A percentile compares a stretch with the other conserved stretches of the same genome.
Conservation (phyloP, 2,888 invertebrate species). For the Mylabris sibirica region DNA sequence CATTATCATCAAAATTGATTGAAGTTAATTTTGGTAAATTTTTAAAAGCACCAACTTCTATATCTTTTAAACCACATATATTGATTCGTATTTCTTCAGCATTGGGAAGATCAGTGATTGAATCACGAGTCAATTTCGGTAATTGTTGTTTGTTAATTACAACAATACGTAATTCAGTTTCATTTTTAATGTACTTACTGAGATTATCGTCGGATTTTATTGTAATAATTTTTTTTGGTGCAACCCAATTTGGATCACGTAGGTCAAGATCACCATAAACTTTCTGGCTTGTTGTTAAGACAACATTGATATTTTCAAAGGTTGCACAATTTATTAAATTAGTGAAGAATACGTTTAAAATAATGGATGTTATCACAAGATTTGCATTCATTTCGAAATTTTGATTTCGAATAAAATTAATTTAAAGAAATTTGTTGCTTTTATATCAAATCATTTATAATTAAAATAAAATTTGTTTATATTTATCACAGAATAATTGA, state of each 20-base stretch:
- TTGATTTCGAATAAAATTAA: background rate
- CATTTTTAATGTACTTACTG: background rate
- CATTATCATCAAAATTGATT: background rate
- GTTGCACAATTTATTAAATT: slow-evolving; percentile 2
- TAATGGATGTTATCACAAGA: background rate
- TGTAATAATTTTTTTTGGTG: background rate
- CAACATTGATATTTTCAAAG: slow-evolving; percentile 13
- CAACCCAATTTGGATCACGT: background rate
- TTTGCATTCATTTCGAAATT: background rate
- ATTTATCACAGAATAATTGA: too few relatives aligned
- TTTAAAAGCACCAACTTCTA: background rate
- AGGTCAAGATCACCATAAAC: background rate
- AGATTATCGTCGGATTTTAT: slow-evolving; percentile 3
- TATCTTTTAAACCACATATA: background rate
- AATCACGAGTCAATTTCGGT: background rate
- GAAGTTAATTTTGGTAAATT: slow-evolving; percentile 3
- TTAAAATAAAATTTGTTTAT: too few relatives aligned
- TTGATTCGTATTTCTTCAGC: background rate
- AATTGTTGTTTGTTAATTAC: background rate
- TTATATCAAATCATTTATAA: too few relatives aligned
- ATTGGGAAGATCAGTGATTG: slow-evolving; percentile 8
- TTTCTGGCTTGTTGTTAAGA: background rate
- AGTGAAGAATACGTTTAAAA: background rate
- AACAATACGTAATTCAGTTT: background rate
- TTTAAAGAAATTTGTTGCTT: too few relatives aligned